Evolutionary conservation across 2,888 invertebrate species (phyloP).

Genomic region (Emmelina monodactyla): DNA sequence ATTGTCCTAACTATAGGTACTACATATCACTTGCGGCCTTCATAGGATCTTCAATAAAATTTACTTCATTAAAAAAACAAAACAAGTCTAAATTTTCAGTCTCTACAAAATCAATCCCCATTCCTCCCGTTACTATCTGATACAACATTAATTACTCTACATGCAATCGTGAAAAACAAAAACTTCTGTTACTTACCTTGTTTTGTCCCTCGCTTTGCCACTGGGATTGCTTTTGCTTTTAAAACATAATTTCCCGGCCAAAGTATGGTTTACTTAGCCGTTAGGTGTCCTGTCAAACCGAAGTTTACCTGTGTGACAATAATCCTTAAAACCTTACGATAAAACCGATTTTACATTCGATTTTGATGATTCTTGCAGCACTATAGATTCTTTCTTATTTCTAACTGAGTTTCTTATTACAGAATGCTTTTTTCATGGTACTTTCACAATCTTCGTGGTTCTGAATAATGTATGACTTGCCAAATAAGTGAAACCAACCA

Average conservation of each 20-base stretch:
- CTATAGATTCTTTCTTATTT: constrained; percentile 33
- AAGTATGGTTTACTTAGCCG: constrained; percentile 24
- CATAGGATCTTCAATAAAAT: no score
- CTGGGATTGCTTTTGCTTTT: constrained; percentile 18
- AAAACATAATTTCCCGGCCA: constrained; percentile 36
- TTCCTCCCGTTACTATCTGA: no score
- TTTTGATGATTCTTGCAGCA: constrained; percentile 27
- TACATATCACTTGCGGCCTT: no score
- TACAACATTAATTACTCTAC: no score
- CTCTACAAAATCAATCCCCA: no score
- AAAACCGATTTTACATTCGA: constrained; percentile 37
- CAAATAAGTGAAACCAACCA: constrained; percentile 55
- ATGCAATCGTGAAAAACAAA: no score
- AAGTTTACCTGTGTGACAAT: neutral
- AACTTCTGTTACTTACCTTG: no score
- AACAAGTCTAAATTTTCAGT: no score
- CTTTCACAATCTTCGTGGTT: constrained; percentile 36
- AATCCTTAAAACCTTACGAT: constrained; percentile 33
- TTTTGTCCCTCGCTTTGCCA: constrained; percentile 3
- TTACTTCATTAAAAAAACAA: no score
- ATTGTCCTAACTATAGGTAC: no score
- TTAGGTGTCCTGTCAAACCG: constrained; percentile 30
- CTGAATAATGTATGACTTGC: constrained; percentile 50
- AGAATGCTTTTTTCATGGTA: constrained; percentile 35
- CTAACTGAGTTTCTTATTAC: constrained; percentile 33